Conservation (phyloP, 2,888 invertebrate genomes). For the Apantesis nais region DNA sequence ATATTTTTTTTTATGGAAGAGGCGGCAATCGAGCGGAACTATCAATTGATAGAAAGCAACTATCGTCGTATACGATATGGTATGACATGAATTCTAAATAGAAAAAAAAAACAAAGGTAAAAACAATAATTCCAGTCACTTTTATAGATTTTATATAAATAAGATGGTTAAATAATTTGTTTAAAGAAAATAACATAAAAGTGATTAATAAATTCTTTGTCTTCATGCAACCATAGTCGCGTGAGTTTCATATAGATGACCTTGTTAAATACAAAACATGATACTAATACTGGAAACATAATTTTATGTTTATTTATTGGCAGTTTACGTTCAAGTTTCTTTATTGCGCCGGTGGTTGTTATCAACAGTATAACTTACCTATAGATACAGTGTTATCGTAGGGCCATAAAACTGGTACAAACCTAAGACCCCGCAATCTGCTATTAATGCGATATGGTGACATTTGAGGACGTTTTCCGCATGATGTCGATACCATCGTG, state of each 20-base stretch:
- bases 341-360: constrained; percentile 63
- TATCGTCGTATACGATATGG: too few species aligned
- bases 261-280: constrained; percentile 58
- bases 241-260: constrained; percentile 54
- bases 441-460: constrained; percentile 61
- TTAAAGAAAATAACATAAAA: too few species aligned
- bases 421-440: constrained; percentile 63
- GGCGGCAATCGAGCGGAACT: too few species aligned
- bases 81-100: too few species aligned
- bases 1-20: too few species aligned
- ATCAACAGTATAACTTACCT: constrained; percentile 75
- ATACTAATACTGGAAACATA: constrained; percentile 60
- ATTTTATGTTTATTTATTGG: constrained; percentile 61
- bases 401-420: constrained; percentile 74
- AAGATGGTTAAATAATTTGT: neutral
- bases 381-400: constrained; percentile 72
- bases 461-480: constrained; percentile 57
- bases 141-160: neutral
- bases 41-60: too few species aligned
- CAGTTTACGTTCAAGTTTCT: constrained; percentile 61
- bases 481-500: constrained; percentile 48
- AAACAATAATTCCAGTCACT: neutral
- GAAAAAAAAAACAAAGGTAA: neutral
- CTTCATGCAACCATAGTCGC: constrained; percentile 34
- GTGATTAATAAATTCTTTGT: constrained; percentile 18